A percentile compares a stretch with the other conserved stretches of the same genome.
Evolutionary conservation across 1,140 invertebrate genomes (phyloP).

Genomic region (Argopecten irradians): DNA sequence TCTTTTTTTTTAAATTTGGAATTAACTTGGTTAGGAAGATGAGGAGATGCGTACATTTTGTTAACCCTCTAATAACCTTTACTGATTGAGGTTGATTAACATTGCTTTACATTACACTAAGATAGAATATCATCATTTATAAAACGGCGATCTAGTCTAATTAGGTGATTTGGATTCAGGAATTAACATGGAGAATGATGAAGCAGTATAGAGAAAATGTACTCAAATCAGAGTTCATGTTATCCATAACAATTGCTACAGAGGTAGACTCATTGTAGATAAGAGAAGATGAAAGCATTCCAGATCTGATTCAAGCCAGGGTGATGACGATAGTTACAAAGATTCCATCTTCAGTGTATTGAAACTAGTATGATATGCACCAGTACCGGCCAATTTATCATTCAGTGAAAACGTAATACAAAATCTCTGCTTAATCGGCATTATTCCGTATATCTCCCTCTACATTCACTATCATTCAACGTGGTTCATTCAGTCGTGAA

Average conservation of each 20-base stretch:
- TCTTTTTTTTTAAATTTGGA: too few species aligned
- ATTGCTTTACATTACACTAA: too few species aligned
- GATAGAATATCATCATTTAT: too few species aligned
- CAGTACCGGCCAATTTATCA: neutral
- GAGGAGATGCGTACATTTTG: too few species aligned
- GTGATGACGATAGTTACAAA: neutral
- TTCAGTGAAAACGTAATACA: neutral
- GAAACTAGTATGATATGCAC: neutral
- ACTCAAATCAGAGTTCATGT: slow-evolving; percentile 5
- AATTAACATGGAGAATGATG: neutral
- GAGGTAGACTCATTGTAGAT: neutral
- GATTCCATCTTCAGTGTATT: neutral
- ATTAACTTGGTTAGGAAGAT: too few species aligned
- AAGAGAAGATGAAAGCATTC: neutral
- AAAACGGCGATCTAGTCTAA: too few species aligned
- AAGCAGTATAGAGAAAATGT: neutral
- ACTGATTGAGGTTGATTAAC: too few species aligned
- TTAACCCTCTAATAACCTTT: too few species aligned
- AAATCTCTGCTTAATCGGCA: slow-evolving; percentile 16
- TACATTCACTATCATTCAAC: neutral
- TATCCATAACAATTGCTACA: neutral
- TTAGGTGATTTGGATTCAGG: neutral
- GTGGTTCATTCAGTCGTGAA: neutral
- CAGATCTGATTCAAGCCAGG: neutral
- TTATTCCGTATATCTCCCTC: neutral